Evolutionary conservation across 2,888 invertebrate species (phyloP), one percentile per base, ranked within the genome.

Genomic region (Drosophila yooni): DNA sequence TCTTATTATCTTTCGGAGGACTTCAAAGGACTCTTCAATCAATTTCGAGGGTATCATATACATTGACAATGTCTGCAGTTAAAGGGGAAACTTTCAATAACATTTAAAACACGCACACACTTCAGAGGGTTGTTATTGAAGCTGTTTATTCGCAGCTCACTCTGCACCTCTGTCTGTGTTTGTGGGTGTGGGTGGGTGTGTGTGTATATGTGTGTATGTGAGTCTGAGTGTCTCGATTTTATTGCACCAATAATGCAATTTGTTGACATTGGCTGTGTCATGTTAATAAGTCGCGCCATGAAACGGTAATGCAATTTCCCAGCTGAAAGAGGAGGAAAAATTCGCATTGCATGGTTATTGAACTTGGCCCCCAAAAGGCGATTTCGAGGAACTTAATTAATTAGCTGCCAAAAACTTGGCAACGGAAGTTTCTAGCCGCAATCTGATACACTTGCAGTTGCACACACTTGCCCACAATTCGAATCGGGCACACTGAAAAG

Each of bases 181-280:
- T 48, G 50, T 34, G 63, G 51, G 46, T 38, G 52, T 51, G 36
- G 51, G 21, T 43, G 46, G 43, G 40, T 25, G n/a, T 21, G 29
- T 56, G 6, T 13, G 40, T 51, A 29, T 31, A 18, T 43, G 34
- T 61, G 46, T 48, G 57, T 31, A 53, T 56, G 50, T 34, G 52
- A 53, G 50, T 57, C 21, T 52, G 38, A 40, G 59, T 54, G 61
- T 74, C 53, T 57, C 70, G 74, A 64, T 80, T 74, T 88, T 84
- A 88, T 84, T 81, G 88, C 88, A 48, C 62, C 66, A 78, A 82
- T 86, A 86, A 86, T 90, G 83, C 84, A 86, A 90, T 86, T 86
- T 86, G 85, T 86, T 86, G 89, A 90, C 85, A 86, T 90, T 86
- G 90, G 84, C 90, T 73, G 81, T 73, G 74, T 67, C 66, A 64